Base-by-base conservation (phyloP, 2,888 invertebrate genomes). In the Phaonia tiefii region DNA sequence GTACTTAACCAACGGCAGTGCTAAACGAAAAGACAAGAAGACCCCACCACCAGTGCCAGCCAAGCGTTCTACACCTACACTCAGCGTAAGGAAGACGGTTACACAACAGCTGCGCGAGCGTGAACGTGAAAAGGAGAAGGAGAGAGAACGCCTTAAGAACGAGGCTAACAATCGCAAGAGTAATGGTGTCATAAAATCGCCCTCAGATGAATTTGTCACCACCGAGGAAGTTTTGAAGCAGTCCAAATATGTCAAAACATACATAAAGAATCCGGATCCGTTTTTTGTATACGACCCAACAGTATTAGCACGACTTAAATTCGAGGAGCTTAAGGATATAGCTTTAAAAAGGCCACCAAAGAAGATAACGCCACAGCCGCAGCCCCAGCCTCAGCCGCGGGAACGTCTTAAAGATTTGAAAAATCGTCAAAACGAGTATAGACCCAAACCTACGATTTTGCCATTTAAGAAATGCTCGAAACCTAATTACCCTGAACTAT, bases 231-330 rank as follows among this genome's bases (percentile, higher is more conserved):
- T 91, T 8, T 85, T 91, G 2, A 89, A 89, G 17, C 89, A 91
- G 78, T 91, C 91, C 15, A 91, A 91, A 83, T 91, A 89, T 86
- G 91, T 91, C 1, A 90, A 90, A 79, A 91, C 91, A 0, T 91
- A 91, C 66, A 89, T 91, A 39, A 91, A 90, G 82, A 91, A 91
- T 85, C 91, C 91, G 0, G 91, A 91, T 85, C 87, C 89, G 15
- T 89, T 87, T 75, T 91, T 91, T 66, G 88, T 87, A n/a, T 91
- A 90, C 77, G 91, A 91, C 85, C 90, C 89, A 4, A 87, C 89
- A 67, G 87, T 91, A 75, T 87, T 90, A 65, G 89, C 89, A 1
- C 87, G 86, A 2, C 83, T 91, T 1, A 89, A 88, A 79, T 86
- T 87, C 70, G 90, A 90, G 49, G 91, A 90, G 67, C 76, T 88